A percentile compares a stretch with the other conserved stretches of the same genome.
Conservation (phyloP, 2,888 invertebrate genomes). For the Chrysomela aeneicollis region DNA sequence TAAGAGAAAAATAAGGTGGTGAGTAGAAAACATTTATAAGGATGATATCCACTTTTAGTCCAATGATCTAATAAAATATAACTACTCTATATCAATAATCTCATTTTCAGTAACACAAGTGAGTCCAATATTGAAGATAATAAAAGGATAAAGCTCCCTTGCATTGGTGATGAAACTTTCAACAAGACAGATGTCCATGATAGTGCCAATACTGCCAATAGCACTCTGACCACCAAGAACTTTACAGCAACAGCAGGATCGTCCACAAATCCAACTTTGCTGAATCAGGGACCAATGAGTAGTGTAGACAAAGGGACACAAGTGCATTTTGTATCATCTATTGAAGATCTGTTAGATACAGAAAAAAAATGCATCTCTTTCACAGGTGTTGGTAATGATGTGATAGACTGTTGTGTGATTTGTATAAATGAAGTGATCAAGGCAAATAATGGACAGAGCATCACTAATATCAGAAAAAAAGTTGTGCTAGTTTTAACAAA, state of each 20-base stretch:
- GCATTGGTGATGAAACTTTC: background rate
- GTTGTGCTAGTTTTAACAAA: slow-evolving; percentile 18
- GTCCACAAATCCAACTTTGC: slow-evolving; percentile 4
- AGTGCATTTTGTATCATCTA: slow-evolving; percentile 10
- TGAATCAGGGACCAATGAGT: slow-evolving; percentile 12
- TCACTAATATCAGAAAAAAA: slow-evolving; percentile 18
- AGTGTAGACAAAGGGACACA: slow-evolving; percentile 14
- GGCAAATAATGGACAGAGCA: slow-evolving; percentile 18
- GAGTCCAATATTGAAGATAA: background rate
- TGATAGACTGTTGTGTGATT: slow-evolving; percentile 11
- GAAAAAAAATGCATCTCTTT: slow-evolving; percentile 19
- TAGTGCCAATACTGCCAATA: background rate
- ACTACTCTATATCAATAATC: background rate
- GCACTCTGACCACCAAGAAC: background rate
- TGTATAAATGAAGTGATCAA: slow-evolving; percentile 16
- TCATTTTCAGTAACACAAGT: slow-evolving; percentile 16
- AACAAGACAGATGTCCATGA: background rate
- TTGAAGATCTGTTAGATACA: slow-evolving; percentile 5
- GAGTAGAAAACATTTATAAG: slow-evolving; percentile 21
- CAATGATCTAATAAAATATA: too few relatives aligned
- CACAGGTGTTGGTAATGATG: slow-evolving; percentile 21
- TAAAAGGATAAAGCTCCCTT: background rate
- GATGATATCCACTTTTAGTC: too few relatives aligned
- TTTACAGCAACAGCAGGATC: slow-evolving; percentile 7
- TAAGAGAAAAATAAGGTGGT: slow-evolving; percentile 3